Percentiles rank a stretch among this genome's conserved stretches.
phyloP scores from a whole-genome alignment of 2,797 vertebrate genomes.

The Oophaga sylvatica region DNA sequence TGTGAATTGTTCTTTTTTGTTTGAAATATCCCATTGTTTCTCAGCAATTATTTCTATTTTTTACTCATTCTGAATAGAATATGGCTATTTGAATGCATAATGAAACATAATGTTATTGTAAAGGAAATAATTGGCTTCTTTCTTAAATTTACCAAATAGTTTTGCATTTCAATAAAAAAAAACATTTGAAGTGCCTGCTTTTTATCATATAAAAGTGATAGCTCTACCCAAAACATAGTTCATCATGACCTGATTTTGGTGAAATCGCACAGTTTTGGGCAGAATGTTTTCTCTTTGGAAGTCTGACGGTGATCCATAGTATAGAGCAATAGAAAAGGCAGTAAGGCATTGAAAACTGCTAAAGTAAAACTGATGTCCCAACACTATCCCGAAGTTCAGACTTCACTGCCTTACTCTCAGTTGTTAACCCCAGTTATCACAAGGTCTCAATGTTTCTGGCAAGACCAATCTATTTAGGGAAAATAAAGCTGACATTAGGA shows the following conservation, averaged over 20 bases:
- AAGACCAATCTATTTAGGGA: no score
- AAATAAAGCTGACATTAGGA: no score
- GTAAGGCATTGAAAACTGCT: no score
- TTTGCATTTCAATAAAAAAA: slow-evolving; percentile 14
- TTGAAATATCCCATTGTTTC: not conserved
- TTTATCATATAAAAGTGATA: slow-evolving; percentile 12
- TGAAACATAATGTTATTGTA: slow-evolving; percentile 10
- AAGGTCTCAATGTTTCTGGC: no score
- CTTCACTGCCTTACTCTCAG: no score
- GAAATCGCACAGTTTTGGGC: no score
- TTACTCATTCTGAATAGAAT: slow-evolving; percentile 32
- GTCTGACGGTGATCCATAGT: no score
- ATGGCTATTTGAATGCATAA: slow-evolving; percentile 40
- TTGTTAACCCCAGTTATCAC: no score
- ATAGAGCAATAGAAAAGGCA: no score
- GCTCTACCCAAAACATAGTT: not conserved
- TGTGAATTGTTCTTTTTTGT: slow-evolving; percentile 45
- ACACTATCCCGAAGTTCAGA: no score
- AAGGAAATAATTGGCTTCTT: slow-evolving; percentile 4
- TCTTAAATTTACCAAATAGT: slow-evolving; percentile 15
- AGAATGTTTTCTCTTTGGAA: no score
- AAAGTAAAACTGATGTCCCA: no score
- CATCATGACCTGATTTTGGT: not conserved
- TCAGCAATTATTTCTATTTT: slow-evolving; percentile 32
- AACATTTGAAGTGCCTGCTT: not conserved